phyloP scores from a whole-genome alignment of 2,797 vertebrate species.

The Acrossocheilus fasciatus region DNA sequence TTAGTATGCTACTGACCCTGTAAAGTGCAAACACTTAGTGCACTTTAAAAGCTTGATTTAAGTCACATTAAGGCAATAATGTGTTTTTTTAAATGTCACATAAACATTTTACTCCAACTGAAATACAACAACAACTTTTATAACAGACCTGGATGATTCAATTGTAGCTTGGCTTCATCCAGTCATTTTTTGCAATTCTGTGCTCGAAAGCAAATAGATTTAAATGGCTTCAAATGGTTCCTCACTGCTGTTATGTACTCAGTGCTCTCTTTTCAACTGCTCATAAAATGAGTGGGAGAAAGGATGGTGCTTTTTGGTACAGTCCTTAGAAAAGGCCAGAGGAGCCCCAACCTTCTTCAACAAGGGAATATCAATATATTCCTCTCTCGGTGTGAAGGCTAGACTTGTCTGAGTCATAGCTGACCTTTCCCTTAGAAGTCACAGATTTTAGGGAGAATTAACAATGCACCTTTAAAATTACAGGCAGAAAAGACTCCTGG shows the following conservation, averaged over 20 bases:
- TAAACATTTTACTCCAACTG: not conserved
- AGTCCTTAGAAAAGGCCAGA: constrained; percentile 15
- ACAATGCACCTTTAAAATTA: not conserved
- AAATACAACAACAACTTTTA: not conserved
- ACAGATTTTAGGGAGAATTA: constrained; percentile 2
- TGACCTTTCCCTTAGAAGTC: constrained; percentile 40
- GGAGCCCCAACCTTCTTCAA: not conserved
- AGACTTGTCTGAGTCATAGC: constrained; percentile 13
- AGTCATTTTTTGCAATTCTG: not conserved
- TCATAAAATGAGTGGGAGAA: constrained; percentile 2
- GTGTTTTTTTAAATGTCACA: not conserved
- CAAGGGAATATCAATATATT: constrained; percentile 29
- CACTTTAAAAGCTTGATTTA: not conserved
- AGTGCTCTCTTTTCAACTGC: not conserved
- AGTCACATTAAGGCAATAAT: not conserved
- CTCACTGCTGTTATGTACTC: not conserved
- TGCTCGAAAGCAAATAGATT: constrained; percentile 9
- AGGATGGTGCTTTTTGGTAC: not conserved
- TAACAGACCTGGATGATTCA: not conserved
- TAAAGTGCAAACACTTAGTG: constrained; percentile 5
- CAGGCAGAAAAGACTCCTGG: not conserved
- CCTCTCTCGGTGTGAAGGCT: not conserved
- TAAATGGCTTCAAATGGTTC: not conserved
- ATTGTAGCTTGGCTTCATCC: not conserved
- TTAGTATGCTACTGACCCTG: not conserved